Evolutionary conservation across 2,888 invertebrate species (phyloP).

Genomic region (Hirudinaria manillensis): DNA sequence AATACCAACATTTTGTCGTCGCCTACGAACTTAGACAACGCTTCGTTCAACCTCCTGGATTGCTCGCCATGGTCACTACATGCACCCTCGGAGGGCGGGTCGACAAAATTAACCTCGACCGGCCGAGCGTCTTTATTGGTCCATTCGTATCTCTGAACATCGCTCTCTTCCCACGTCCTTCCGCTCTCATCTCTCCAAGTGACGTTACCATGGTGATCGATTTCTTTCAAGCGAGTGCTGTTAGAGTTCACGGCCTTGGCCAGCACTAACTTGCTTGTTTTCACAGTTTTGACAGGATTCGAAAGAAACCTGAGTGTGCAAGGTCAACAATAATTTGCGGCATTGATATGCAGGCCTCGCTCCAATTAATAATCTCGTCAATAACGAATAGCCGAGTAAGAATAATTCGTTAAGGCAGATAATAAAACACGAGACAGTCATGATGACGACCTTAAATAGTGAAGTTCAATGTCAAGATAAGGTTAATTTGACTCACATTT

Average conservation of each 20-base stretch:
- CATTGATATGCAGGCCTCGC: no score
- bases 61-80: not conserved
- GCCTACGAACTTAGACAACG: not conserved
- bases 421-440: no score
- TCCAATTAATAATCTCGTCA: no score
- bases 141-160: slow-evolving; percentile 29
- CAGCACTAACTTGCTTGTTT: slow-evolving; percentile 29
- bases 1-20: slow-evolving; percentile 19
- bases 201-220: slow-evolving; percentile 26
- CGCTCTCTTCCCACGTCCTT: slow-evolving; percentile 26
- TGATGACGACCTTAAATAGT: no score
- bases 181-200: slow-evolving; percentile 23
- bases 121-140: not conserved
- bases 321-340: no score
- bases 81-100: not conserved
- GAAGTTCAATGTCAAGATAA: no score
- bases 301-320: slow-evolving; percentile 1
- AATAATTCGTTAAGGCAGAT: no score
- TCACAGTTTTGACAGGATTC: slow-evolving; percentile 21
- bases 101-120: slow-evolving; percentile 12
- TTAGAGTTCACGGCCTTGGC: slow-evolving; percentile 25
- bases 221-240: slow-evolving; percentile 26
- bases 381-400: no score
- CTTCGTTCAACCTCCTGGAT: not conserved
- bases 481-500: no score